Base-by-base conservation (phyloP, 1,140 invertebrate species). In the Olivierus martensii region DNA sequence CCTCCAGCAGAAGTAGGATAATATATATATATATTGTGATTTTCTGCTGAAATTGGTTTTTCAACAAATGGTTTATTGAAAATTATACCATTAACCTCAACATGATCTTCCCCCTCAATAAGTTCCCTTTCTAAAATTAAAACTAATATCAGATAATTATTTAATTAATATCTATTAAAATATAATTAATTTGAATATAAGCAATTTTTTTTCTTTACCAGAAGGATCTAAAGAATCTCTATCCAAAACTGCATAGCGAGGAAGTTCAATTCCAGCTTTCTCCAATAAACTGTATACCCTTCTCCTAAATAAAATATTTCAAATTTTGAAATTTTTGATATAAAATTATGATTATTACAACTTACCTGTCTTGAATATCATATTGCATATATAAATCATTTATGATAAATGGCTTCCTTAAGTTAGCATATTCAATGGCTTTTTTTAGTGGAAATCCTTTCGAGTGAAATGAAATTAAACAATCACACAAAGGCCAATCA, bases 21-120 rank as follows among this genome's bases (percentile, higher is more conserved):
- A 71, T 99, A 99, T 62, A 99, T 99, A 68, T 97, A 98, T 65
- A 99, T 96, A 68, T 99, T 99, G 69, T 99, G 96, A 73, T 99
- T 94, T 73, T 99, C 96, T 0, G 96, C 96, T 18, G 89, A 95
- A 39, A 94, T 81, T 1, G 93, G 93, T 68, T 98, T 98, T 69
- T 99, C 96, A 0, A 99, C 96, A 75, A 99, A 99, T 0, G 96
- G 96, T 68, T 98, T 99, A 66, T 96, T 95, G 65, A 99, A 99
- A 3, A 87, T 81, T 19, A 91, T 80, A 4, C 93, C 93, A 69
- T 97, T 94, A 5, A 99, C 89, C 73, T 99, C 95, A 10, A 99
- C 94, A 63, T 96, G 90, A 73, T 99, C 96, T 67, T 99, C 95
- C 3, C 85, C 89, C 69, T 99, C 95, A 15, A 94, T 82, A 28